Conservation (phyloP, 2,888 invertebrate genomes). For the Coenonympha glycerion region DNA sequence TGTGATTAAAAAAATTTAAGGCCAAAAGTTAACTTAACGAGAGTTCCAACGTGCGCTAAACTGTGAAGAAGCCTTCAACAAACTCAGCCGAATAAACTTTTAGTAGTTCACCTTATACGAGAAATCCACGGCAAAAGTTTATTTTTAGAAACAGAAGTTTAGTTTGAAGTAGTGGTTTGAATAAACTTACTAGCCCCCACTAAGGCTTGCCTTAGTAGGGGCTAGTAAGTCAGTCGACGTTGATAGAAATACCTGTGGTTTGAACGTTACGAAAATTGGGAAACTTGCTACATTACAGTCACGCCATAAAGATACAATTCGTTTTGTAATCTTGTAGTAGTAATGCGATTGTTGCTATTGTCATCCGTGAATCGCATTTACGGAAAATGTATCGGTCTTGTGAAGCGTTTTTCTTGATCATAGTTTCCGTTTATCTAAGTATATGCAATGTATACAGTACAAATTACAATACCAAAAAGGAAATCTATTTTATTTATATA, state of each 20-base stretch:
- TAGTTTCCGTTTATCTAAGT: too few species aligned
- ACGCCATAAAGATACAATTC: constrained; percentile 12
- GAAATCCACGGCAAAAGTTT: too few species aligned
- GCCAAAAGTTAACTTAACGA: too few species aligned
- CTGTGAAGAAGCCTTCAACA: too few species aligned
- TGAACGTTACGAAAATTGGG: constrained; percentile 15
- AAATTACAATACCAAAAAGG: too few species aligned
- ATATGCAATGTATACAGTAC: too few species aligned
- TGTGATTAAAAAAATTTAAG: too few species aligned
- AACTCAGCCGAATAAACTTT: too few species aligned
- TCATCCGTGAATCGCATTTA: constrained; percentile 7
- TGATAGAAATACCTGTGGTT: constrained; percentile 12
- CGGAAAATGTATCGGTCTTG: background rate
- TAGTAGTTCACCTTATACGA: too few species aligned
- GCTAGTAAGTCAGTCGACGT: constrained; percentile 6
- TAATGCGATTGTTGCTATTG: constrained; percentile 5
- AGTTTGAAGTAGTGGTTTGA: background rate
- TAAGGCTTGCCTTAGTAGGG: background rate
- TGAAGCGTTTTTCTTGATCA: background rate
- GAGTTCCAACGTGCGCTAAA: too few species aligned
- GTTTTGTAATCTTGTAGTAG: constrained; percentile 1
- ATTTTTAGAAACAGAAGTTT: background rate
- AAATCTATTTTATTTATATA: too few species aligned
- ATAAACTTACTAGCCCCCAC: too few species aligned
- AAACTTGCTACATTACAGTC: constrained; percentile 13